Evolutionary conservation across 1,140 invertebrate species (phyloP).

Genomic region (Olivierus martensii): DNA sequence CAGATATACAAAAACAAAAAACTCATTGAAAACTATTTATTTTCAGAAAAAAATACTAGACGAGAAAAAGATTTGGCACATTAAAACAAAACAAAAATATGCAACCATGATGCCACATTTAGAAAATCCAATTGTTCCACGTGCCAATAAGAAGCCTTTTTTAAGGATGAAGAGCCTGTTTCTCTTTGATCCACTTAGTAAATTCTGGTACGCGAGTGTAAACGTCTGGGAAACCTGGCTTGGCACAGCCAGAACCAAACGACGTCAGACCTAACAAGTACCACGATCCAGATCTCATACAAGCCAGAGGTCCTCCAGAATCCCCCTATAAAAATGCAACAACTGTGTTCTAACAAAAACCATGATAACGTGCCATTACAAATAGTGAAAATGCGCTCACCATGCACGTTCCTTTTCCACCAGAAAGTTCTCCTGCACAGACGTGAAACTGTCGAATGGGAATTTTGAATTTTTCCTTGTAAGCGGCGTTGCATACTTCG

Average conservation of each 20-base stretch:
- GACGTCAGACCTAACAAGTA: constrained; percentile 43
- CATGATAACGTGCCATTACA: too few relatives aligned
- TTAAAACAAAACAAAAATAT: too few relatives aligned
- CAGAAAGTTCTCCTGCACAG: constrained; percentile 64
- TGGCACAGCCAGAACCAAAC: constrained; percentile 44
- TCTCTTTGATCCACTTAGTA: neutral
- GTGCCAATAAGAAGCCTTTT: too few relatives aligned
- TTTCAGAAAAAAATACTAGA: too few relatives aligned
- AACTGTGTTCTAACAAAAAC: too few relatives aligned
- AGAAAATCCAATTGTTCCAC: too few relatives aligned
- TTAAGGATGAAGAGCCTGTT: too few relatives aligned
- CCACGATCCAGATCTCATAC: constrained; percentile 23
- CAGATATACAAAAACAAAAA: too few relatives aligned
- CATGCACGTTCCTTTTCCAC: constrained; percentile 52
- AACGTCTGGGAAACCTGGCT: constrained; percentile 41
- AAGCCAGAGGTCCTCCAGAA: constrained; percentile 49
- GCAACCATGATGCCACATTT: too few relatives aligned
- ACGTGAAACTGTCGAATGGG: constrained; percentile 63
- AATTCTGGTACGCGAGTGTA: constrained; percentile 35
- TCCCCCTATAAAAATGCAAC: constrained; percentile 52
- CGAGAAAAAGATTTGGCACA: too few relatives aligned
- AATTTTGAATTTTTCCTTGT: constrained; percentile 42
- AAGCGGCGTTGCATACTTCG: constrained; percentile 27
- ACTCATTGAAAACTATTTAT: too few relatives aligned
- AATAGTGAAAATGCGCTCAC: constrained; percentile 3